Evolutionary conservation across 2,888 invertebrate species (phyloP), one percentile per base, ranked within the genome.

Genomic region (Phyto melanocephala): DNA sequence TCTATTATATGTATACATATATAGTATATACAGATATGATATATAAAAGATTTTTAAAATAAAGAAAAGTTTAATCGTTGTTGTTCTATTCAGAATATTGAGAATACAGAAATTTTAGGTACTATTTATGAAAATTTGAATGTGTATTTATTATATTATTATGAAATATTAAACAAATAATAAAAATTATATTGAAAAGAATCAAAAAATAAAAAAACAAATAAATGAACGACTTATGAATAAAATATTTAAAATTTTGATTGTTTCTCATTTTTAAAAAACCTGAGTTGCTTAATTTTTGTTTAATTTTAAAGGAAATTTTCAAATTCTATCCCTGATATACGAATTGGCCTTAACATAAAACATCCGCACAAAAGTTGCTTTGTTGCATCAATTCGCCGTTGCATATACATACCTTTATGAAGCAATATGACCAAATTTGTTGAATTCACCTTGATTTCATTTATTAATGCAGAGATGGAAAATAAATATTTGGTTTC

Each of bases 61-160:
- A 80, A 45, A 56, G 58, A 79, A 62, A 81, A 45, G 58, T 81
- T 60, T 68, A 68, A 65, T 80, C 45, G 81, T 72, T 79, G 74
- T 80, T 78, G 76, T 71, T 68, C 65, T 62, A 76, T 67, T 72
- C 22, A 37, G 45, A 58, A 75, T 67, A 65, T 68, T 35, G 45
- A 50, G 42, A 50, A 70, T 60, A 15, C 33, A 54, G 62, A 75
- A 79, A 60, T 58, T 78, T 65, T 82, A 82, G 80, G 77, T 77
- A 77, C 40, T 62, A 77, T 77, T 76, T 80, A 79, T 72, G 40
- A 72, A 76, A 37, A 76, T 75, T 72, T 80, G 50, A 80, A 81
- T 84, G 77, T 78, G 78, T 75, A 81, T 78, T 84, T 75, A 75
- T 67, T 81, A 84, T 68, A 60, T 50, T 45, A 78, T 40, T 68